Evolutionary conservation across 37 sponge, comb jelly and placozoan genomes (phyloP).

Genomic region (Axinella damicornis): DNA sequence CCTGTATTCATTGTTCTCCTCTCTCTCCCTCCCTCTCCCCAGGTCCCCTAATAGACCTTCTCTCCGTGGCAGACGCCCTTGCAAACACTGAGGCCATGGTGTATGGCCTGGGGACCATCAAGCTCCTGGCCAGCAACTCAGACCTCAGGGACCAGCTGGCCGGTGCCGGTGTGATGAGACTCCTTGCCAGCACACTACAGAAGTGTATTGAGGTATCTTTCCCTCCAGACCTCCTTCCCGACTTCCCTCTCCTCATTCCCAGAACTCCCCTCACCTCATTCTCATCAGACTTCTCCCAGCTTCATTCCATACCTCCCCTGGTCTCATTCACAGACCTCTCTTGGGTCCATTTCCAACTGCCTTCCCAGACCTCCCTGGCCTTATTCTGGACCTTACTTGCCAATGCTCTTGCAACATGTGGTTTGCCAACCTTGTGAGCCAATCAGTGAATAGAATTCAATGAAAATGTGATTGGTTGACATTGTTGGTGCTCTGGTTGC

Average conservation of each 20-base stretch:
- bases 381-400: no score
- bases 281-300: neutral
- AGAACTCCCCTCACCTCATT: neutral
- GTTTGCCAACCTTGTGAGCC: no score
- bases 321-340: no score
- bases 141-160: constrained; percentile 59
- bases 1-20: neutral
- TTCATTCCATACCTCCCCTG: neutral
- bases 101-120: constrained; percentile 78
- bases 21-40: no score
- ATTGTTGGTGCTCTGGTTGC: no score
- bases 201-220: constrained; percentile 4
- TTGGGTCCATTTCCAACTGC: no score
- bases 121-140: constrained; percentile 66
- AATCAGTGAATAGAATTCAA: no score
- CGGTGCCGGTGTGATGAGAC: constrained; percentile 25
- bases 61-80: constrained; percentile 35
- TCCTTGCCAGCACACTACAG: constrained; percentile 23
- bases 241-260: neutral
- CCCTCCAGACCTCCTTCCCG: neutral
- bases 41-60: constrained; percentile 54
- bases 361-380: no score
- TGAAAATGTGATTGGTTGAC: no score
- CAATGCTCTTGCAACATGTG: no score
- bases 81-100: constrained; percentile 64